Conservation (phyloP, 2,113 vertebrate genomes). For the Cebus imitator region DNA sequence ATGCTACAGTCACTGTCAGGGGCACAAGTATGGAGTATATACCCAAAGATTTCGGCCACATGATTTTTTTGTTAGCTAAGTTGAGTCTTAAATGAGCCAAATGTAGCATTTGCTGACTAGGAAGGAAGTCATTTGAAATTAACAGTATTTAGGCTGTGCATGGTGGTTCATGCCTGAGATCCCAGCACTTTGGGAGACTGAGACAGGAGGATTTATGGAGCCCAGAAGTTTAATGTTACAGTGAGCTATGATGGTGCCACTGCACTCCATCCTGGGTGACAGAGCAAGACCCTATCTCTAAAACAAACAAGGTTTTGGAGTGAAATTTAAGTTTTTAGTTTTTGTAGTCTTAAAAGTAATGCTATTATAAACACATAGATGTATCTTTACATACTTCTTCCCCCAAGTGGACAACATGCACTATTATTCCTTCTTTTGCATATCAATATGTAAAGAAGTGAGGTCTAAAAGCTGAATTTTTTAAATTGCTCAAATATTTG, state of each 20-base stretch:
- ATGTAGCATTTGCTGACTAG: background rate
- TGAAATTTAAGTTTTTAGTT: background rate
- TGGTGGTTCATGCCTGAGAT: too few relatives aligned
- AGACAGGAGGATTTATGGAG: too few relatives aligned
- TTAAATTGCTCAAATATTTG: background rate
- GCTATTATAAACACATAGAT: background rate
- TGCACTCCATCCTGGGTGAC: too few relatives aligned
- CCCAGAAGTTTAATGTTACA: too few relatives aligned
- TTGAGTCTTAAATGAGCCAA: background rate
- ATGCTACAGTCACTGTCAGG: background rate
- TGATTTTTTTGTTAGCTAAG: background rate
- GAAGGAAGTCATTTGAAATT: background rate
- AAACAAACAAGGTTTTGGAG: background rate
- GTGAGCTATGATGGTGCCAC: too few relatives aligned
- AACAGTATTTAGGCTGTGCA: background rate
- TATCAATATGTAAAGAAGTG: background rate
- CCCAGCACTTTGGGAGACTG: too few relatives aligned
- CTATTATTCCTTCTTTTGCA: background rate
- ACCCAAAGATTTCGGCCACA: background rate
- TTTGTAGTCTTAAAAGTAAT: background rate
- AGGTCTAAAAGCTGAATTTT: background rate
- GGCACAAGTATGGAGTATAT: background rate
- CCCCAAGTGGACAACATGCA: background rate
- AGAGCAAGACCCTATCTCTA: too few relatives aligned
- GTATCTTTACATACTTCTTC: background rate